Evolutionary conservation across 2,888 invertebrate species (phyloP).

Genomic region (Meteorus cinctellus): DNA sequence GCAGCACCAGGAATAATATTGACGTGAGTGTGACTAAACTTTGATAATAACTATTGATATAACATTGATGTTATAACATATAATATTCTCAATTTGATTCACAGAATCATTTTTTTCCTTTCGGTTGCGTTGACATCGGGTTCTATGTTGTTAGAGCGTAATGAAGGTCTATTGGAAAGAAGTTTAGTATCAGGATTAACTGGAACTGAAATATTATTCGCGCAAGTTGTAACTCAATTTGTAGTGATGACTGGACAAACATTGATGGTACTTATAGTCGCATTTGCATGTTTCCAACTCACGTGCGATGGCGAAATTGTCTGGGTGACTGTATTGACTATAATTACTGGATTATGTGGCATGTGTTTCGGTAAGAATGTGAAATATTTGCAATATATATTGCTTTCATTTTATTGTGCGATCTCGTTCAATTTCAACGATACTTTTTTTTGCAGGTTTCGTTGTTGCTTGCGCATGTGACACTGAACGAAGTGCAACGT

Average conservation of each 20-base stretch:
- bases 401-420: constrained; percentile 10
- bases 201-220: constrained; percentile 88
- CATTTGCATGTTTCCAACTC: constrained; percentile 85
- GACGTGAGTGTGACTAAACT: constrained; percentile 78
- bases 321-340: constrained; percentile 83
- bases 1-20: constrained; percentile 94
- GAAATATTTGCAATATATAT: neutral
- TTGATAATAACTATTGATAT: constrained; percentile 15
- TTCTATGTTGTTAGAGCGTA: constrained; percentile 90
- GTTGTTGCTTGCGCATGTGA: constrained; percentile 87
- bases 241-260: constrained; percentile 90
- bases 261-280: constrained; percentile 83
- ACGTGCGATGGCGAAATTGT: constrained; percentile 85
- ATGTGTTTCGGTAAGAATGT: constrained; percentile 89
- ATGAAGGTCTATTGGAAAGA: constrained; percentile 92
- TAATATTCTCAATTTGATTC: constrained; percentile 14
- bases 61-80: neutral
- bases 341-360: constrained; percentile 91
- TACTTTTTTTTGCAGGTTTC: constrained; percentile 78
- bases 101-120: constrained; percentile 93
- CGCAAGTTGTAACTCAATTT: constrained; percentile 92
- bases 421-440: too few species aligned
- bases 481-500: constrained; percentile 88
- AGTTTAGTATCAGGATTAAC: constrained; percentile 87
- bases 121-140: constrained; percentile 94